Base-by-base conservation (phyloP, 2,888 invertebrate species). In the Sussaba pulchella region DNA sequence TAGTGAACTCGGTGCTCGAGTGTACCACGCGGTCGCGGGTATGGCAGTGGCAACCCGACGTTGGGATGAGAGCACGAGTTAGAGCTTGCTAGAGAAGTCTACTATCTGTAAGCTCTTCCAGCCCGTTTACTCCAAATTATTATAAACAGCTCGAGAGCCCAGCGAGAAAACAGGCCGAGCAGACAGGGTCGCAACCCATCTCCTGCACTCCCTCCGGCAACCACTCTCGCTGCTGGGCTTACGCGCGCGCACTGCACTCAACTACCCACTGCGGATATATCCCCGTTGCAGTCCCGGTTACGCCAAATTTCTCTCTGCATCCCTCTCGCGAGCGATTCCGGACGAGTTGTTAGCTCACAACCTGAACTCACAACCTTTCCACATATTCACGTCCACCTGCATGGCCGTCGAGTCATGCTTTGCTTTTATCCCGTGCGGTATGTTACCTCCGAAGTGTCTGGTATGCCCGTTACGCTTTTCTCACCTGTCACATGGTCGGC, bases 111-210 rank as follows among this genome's bases (percentile, higher is more conserved):
- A 82, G 78, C 64, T 77, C 82, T 83, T 83, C 78, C 73, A 78
- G 79, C 72, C 69, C 81, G 82, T 78, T 83, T 82, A 79, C 74
- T 84, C 76, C 78, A 78, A 84, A 84, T 85, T 84, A 85, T 85
- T 82, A 84, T 83, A 82, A 84, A 85, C 82, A 84, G 72, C 80
- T 71, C 50, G 19, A 21, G 21, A 31, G 66, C 78, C 74, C 66
- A 78, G 74, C 78, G 19, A 45, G 73, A 26, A 73, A 76, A 72
- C 63, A 45, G 69, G 76, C 54, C 54, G 26, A 39, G 26, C 57
- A 52, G 66, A 76, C 21, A 61, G 69, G 36, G 9, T 50, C 8
- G 26, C 57, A 9, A 31, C 26, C 43, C 57, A 43, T 57, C 54
- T 43, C 57, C 43, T 31, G 26, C 69, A 70, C 69, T 43, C 69